Percentiles rank a stretch among this genome's conserved stretches.
These are phyloP conservation scores for Drosophila nigrodunni DNA, from an alignment of 1,140 invertebrate species.

Conservation along the genomic window DNA sequence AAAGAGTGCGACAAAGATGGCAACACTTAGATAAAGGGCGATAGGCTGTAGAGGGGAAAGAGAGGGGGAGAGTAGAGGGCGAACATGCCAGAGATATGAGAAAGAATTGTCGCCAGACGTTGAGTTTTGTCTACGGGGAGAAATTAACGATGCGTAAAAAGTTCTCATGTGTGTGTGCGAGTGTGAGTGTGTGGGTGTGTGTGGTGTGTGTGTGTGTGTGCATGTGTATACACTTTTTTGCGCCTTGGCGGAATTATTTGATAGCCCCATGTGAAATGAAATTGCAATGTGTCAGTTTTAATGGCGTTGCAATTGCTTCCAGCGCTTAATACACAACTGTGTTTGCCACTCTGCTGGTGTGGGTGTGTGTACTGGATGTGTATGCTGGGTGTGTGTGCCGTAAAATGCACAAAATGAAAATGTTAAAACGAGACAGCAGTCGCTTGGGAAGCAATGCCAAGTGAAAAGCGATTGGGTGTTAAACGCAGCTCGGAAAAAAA, in stretches of 20 bases:
- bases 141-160: slow-evolving; percentile 83
- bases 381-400: slow-evolving; percentile 14
- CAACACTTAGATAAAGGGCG: slow-evolving; percentile 1
- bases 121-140: slow-evolving; percentile 62
- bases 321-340: slow-evolving; percentile 54
- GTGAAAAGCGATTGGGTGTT: slow-evolving; percentile 54
- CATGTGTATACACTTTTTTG: slow-evolving; percentile 26
- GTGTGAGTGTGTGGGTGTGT: slow-evolving; percentile 32
- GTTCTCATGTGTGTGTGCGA: slow-evolving; percentile 64
- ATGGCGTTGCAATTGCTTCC: slow-evolving; percentile 76
- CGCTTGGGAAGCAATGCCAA: slow-evolving; percentile 29
- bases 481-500: slow-evolving; percentile 46
- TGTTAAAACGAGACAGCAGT: slow-evolving; percentile 25
- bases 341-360: slow-evolving; percentile 11
- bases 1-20: slow-evolving; percentile 30
- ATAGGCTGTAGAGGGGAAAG: slow-evolving; percentile 12
- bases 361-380: neutral
- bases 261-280: slow-evolving; percentile 60
- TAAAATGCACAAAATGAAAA: slow-evolving; percentile 52
- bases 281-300: slow-evolving; percentile 81
- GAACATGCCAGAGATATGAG: slow-evolving; percentile 3
- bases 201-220: slow-evolving; percentile 27
- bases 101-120: slow-evolving; percentile 41
- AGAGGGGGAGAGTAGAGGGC: slow-evolving; percentile 10
- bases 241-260: slow-evolving; percentile 54